These are phyloP conservation scores for Drosophila nebulosa DNA, from an alignment of 1,140 invertebrate genomes.

Conservation along the genomic window DNA sequence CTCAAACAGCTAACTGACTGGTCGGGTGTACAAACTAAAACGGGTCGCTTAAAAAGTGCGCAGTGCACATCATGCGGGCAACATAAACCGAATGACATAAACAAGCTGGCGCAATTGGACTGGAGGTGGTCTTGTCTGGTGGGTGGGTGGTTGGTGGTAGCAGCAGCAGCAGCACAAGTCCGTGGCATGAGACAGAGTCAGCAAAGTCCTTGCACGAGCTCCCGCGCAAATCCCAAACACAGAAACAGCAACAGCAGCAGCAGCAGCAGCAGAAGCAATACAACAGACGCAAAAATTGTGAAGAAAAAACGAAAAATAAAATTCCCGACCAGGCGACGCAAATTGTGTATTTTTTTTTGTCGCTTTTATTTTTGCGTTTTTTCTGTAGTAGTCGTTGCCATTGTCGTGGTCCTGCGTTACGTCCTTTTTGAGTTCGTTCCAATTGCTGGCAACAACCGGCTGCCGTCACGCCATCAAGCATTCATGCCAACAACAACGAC, in stretches of 20 bases:
- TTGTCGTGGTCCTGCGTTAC: neutral
- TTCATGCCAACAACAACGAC: conserved; percentile 61
- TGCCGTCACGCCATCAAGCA: conserved; percentile 77
- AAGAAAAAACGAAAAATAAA: conserved; percentile 48
- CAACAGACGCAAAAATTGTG: conserved; percentile 38
- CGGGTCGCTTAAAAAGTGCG: conserved; percentile 39
- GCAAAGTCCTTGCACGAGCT: conserved; percentile 62
- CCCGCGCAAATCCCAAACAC: conserved; percentile 55
- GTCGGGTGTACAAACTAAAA: conserved; percentile 22
- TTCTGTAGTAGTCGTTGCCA: neutral
- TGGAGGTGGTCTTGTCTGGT: conserved; percentile 4
- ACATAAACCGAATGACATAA: conserved; percentile 68
- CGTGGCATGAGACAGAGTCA: neutral
- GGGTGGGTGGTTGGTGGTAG: neutral
- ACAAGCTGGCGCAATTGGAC: conserved; percentile 33
- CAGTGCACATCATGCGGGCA: conserved; percentile 50
- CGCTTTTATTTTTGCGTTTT: conserved; percentile 11
- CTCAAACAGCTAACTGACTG: neutral
- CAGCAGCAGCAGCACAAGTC: neutral
- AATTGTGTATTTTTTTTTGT: conserved; percentile 56
- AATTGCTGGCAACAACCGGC: conserved; percentile 77
- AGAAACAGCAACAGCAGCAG: conserved; percentile 12
- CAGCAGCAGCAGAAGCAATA: conserved; percentile 14
- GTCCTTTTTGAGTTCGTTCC: conserved; percentile 47
- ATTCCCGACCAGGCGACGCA: conserved; percentile 61